Conservation (phyloP, 2,888 invertebrate species). For the Gasteruption jaculator region DNA sequence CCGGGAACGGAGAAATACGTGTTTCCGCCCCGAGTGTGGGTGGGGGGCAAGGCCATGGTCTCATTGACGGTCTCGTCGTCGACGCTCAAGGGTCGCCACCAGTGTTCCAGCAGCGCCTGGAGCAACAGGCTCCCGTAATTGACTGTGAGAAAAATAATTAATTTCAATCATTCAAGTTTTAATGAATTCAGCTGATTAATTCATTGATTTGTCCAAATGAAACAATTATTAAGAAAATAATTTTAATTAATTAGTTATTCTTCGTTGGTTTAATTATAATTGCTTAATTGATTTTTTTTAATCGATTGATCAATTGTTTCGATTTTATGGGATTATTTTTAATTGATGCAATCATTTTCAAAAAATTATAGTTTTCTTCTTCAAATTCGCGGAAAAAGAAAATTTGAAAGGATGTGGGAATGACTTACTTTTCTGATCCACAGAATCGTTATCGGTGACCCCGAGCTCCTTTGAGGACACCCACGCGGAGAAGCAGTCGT, state of each 20-base stretch:
- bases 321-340: too few species aligned
- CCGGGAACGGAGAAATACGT: slow-evolving; percentile 84
- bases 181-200: too few species aligned
- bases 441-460: slow-evolving; percentile 66
- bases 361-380: slow-evolving; percentile 4
- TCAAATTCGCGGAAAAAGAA: not conserved
- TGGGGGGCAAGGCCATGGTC: slow-evolving; percentile 45
- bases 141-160: slow-evolving; percentile 54
- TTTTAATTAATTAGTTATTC: slow-evolving; percentile 1
- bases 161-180: slow-evolving; percentile 1
- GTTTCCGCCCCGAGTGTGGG: slow-evolving; percentile 52
- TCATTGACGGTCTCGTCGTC: slow-evolving; percentile 73
- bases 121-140: slow-evolving; percentile 93
- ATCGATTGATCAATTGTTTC: too few species aligned
- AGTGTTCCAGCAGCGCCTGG: slow-evolving; percentile 92
- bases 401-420: slow-evolving; percentile 5
- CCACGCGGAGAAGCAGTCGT: slow-evolving; percentile 98
- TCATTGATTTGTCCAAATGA: too few species aligned
- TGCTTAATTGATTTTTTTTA: too few species aligned
- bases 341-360: too few species aligned
- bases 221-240: slow-evolving; percentile 5
- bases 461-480: slow-evolving; percentile 95
- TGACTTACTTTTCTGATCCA: slow-evolving; percentile 77
- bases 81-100: slow-evolving; percentile 72
- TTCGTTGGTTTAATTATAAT: too few species aligned